phyloP scores from a whole-genome alignment of 2,797 vertebrate species.

The Hippoglossus hippoglossus region DNA sequence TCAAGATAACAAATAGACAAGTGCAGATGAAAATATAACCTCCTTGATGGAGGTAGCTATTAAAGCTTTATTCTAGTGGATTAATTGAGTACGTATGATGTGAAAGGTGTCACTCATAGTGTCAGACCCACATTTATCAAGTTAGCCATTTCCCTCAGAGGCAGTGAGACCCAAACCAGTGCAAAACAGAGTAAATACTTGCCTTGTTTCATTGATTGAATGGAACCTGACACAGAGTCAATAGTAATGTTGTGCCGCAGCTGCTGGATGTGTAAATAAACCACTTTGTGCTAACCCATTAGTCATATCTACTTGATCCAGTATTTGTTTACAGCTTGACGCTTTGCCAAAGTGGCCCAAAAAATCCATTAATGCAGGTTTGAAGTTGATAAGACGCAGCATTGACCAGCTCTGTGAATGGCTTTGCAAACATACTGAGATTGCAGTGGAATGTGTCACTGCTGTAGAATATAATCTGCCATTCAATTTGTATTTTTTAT shows the following conservation, averaged over 20 bases:
- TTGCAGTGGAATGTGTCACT: background rate
- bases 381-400: background rate
- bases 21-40: too few species aligned
- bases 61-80: too few species aligned
- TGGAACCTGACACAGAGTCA: background rate
- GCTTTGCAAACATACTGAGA: too few species aligned
- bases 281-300: background rate
- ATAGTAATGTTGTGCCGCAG: background rate
- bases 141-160: too few species aligned
- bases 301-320: too few species aligned
- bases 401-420: too few species aligned
- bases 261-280: background rate
- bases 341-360: background rate
- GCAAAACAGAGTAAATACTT: background rate
- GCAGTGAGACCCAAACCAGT: too few species aligned
- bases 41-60: too few species aligned
- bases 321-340: background rate
- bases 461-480: background rate
- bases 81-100: too few species aligned
- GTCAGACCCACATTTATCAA: too few species aligned
- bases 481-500: constrained; percentile 10
- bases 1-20: too few species aligned
- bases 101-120: too few species aligned
- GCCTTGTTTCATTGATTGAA: background rate
- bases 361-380: background rate